Base-by-base conservation (phyloP, 1,140 invertebrate genomes). In the Ooceraea biroi region DNA sequence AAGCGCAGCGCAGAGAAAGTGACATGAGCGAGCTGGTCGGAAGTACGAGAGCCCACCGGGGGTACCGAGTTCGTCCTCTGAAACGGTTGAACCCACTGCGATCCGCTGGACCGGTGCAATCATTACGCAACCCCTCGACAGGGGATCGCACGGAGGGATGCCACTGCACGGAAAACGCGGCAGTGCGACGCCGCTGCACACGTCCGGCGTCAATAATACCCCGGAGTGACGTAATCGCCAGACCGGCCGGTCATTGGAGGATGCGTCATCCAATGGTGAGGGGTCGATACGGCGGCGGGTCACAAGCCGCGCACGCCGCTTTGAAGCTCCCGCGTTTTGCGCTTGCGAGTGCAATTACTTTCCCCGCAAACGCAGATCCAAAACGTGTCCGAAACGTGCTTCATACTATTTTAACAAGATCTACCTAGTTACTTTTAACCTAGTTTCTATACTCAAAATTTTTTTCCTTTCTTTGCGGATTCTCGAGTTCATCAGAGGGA, bases 191-290 rank as follows among this genome's bases (percentile, higher is more conserved):
- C 87, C 74, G 89, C 85, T 76, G 88, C 84, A 82, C 83, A 84
- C 87, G 88, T 88, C 85, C 89, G 90, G 91, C 93, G 92, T 94
- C 93, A 91, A 94, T 94, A 94, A 91, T 91, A 91, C 89, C 46
- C 44, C 66, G 30, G 84, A 89, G 90, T 93, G 93, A 93, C 93
- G 93, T 91, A 93, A 93, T 91, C 88, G 90, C 84, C 86, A 86
- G 85, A 86, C 85, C 88, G 92, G 87, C 88, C 89, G 88, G 91
- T 91, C 90, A 94, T 93, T 93, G 93, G 93, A 92, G 92, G 92
- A 94, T 90, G 91, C 90, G 91, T 92, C 91, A 92, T 92, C 91
- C 90, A 92, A 91, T 92, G 88, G 91, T 87, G 87, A 92, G 88
- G 90, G 93, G 93, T 92, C 92, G 92, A 93, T 93, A 93, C 86